Evolutionary conservation across 2,888 invertebrate species (phyloP).

Genomic region (Reticulitermes lucifugus): DNA sequence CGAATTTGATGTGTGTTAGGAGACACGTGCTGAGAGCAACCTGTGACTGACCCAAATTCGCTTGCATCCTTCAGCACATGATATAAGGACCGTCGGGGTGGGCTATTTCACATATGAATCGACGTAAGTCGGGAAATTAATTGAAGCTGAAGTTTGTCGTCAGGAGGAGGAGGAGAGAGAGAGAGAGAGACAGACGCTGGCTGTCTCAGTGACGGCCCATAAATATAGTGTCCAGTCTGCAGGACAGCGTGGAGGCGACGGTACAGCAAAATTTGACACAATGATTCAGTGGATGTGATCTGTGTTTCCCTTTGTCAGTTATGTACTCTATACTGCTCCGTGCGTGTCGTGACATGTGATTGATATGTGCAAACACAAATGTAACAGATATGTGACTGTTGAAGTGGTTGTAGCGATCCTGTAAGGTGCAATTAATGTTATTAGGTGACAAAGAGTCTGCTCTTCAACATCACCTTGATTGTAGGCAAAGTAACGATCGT

Average conservation of each 20-base stretch:
- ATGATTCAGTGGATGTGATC: conserved; percentile 5
- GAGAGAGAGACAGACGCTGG: background rate
- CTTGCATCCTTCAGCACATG: background rate
- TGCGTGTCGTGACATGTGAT: conserved; percentile 5
- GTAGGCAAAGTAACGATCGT: background rate
- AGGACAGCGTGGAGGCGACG: background rate
- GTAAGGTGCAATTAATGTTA: background rate
- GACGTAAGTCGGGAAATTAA: conserved; percentile 18
- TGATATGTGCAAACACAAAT: background rate
- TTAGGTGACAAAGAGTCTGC: background rate
- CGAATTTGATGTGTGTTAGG: no score
- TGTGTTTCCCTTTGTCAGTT: conserved; percentile 21
- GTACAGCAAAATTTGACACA: conserved; percentile 6
- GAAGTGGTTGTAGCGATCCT: background rate
- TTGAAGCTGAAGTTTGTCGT: conserved; percentile 27
- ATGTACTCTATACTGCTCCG: background rate
- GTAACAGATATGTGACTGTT: conserved; percentile 14
- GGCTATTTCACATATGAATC: conserved; percentile 9
- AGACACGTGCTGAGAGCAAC: no score
- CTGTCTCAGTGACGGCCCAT: conserved; percentile 15
- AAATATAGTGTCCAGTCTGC: background rate
- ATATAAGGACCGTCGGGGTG: background rate
- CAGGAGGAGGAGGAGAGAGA: no score
- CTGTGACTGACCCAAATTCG: no score
- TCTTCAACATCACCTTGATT: background rate